Conservation (phyloP, 2,797 vertebrate species). For the Australoheros facetus region DNA sequence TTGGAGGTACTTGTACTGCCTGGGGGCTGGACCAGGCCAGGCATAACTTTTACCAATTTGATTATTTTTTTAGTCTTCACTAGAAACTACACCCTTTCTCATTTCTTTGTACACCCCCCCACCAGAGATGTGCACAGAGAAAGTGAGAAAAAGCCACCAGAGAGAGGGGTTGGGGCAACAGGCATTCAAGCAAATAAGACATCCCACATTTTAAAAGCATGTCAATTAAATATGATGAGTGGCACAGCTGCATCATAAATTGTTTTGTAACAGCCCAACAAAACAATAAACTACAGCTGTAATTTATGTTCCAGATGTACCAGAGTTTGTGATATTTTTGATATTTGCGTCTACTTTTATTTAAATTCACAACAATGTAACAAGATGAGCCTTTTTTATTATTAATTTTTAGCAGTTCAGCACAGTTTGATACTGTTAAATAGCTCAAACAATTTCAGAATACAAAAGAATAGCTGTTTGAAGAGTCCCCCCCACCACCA, state of each 20-base stretch:
- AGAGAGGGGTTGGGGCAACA: neutral
- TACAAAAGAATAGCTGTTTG: neutral
- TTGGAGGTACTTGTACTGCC: neutral
- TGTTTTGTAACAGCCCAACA: neutral
- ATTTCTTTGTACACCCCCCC: neutral
- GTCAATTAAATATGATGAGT: constrained; percentile 1
- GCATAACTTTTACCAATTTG: neutral
- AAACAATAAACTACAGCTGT: neutral
- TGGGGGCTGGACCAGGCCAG: neutral
- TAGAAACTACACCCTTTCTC: neutral
- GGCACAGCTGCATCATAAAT: constrained; percentile 1
- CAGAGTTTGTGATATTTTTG: neutral
- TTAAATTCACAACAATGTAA: neutral
- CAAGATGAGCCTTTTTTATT: neutral
- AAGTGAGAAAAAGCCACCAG: neutral
- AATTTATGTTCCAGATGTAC: neutral
- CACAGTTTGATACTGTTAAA: neutral
- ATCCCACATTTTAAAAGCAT: neutral
- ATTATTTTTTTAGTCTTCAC: neutral
- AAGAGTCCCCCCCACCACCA: neutral
- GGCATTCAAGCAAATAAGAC: neutral
- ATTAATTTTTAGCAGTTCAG: neutral
- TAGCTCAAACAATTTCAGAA: neutral
- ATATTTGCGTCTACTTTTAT: neutral
- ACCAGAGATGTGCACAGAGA: neutral